Base-by-base conservation (phyloP, 2,797 vertebrate genomes). In the Sandelia bainsii region DNA sequence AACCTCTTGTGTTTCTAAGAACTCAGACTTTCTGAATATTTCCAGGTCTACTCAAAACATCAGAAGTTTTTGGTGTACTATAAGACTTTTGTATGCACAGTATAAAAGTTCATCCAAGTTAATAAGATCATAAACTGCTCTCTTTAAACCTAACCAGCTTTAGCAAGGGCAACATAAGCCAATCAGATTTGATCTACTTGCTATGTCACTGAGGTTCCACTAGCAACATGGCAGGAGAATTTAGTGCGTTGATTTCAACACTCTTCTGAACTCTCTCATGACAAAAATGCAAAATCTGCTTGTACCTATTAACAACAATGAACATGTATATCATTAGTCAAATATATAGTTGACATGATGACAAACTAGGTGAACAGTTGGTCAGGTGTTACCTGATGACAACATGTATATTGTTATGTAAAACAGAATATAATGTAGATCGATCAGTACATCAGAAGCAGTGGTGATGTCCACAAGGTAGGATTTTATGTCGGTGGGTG, bases 71-170 rank as follows among this genome's bases (percentile, higher is more conserved):
- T 39, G 37, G 29, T 32, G 29, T 32, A 32, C 29, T 32, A 32
- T 32, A 32, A 32, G 29, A 32, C 29, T 8, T 32, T 6, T 8
- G 14, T 40, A 13, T 39, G 9, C 12, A 40, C 12, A 42, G 16
- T 44, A 17, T 17, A 8, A 5, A 39, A 2, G 39, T 40, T 40
- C 39, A 40, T 5, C 14, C 39, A 40, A 40, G 39, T 40, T 13
- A 40, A 40, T 40, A 40, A 40, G 39, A 42, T 68, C 60, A 77
- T 72, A 63, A 77, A 69, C 62, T 61, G 46, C 77, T 77, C 77
- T 81, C 67, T 58, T 73, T 73, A 67, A 83, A 70, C 72, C 52
- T 86, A 90, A 90, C 82, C 83, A 87, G 87, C 89, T 92, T 93
- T 91, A 85, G 72, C 34, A 13, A 50, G 34, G 73, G 53, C 44